Evolutionary conservation across 1,140 invertebrate genomes (phyloP), one percentile per base, ranked within the genome.

Genomic region (Bradynema listronoti): DNA sequence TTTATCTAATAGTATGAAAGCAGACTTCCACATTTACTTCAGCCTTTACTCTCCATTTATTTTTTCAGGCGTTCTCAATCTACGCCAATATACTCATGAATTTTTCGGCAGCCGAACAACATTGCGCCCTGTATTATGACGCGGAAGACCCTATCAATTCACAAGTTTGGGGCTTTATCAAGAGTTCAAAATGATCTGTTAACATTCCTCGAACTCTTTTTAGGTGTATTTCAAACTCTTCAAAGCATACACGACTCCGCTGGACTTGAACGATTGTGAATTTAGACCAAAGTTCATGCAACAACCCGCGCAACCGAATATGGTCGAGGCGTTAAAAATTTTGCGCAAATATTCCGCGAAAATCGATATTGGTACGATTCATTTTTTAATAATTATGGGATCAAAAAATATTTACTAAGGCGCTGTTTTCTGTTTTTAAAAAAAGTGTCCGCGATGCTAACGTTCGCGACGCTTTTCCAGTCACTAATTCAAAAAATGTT

Each of bases 11-110:
- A 39, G 19, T 39, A 19, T 39, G 11, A 39, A 19, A 11, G 36
- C 36, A 11, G 36, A 11, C 19, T 39, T 39, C 36, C 36, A 39
- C 11, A 39, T 11, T 39, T 11, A 39, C 36, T 39, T 11, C 36
- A 11, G 11, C 19, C 11, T 39, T 11, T 11, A 39, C 19, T 39
- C 19, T 19, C 19, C 19, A 39, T 39, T 50, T 50, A 5, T 19
- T 24, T 19, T 50, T 50, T 5, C 27, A 50, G 41, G 91, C 89
- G 1, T 80, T 98, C 41, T 85, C 86, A 0, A 91, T 97, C 74
- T 96, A 95, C 78, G 84, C 92, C 69, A 87, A 83, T 81, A 85
- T 82, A 70, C 85, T 85, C 56, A 85, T 88, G 43, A 86, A 96
- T 80, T 83, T 87, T 19, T 73, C 84, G 0, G 85, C 86, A 72